Evolutionary conservation across 2,888 invertebrate genomes (phyloP).

Genomic region (Lepetodrilus schrolli): DNA sequence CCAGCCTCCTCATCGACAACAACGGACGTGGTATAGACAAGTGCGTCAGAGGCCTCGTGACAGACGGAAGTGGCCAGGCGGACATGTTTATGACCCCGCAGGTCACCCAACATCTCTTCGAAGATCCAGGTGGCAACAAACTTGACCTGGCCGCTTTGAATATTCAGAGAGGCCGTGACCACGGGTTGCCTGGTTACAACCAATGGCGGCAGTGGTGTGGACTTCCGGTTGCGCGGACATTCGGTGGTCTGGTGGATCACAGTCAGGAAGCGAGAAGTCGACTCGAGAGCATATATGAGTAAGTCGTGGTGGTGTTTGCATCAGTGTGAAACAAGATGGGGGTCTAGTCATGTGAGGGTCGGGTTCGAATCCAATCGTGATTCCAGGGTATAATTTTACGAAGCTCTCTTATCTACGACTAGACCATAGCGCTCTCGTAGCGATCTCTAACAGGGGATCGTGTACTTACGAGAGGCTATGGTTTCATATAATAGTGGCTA

Average conservation of each 20-base stretch:
- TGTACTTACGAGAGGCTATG: no score
- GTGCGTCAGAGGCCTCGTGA: slow-evolving; percentile 24
- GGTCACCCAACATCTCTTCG: slow-evolving; percentile 87
- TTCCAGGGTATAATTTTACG: no score
- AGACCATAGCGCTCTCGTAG: no score
- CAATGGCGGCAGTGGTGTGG: slow-evolving; percentile 79
- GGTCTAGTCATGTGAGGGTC: no score
- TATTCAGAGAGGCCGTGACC: slow-evolving; percentile 91
- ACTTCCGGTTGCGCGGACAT: slow-evolving; percentile 40
- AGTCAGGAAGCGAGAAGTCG: not conserved
- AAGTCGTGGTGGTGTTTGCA: no score
- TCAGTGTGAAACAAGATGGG: no score
- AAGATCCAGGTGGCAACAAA: slow-evolving; percentile 66
- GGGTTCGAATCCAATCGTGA: no score
- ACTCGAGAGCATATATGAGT: slow-evolving; percentile 36
- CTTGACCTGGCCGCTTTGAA: slow-evolving; percentile 90
- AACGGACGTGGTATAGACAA: slow-evolving; percentile 26
- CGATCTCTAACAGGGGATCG: no score
- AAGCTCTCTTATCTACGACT: no score
- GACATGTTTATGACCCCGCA: slow-evolving; percentile 26
- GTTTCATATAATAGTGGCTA: no score
- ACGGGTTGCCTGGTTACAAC: slow-evolving; percentile 88
- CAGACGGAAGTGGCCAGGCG: not conserved
- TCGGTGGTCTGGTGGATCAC: slow-evolving; percentile 29
- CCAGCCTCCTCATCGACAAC: slow-evolving; percentile 18